Conservation (phyloP, 2,113 vertebrate species). For the Oxyruncus cristatus region DNA sequence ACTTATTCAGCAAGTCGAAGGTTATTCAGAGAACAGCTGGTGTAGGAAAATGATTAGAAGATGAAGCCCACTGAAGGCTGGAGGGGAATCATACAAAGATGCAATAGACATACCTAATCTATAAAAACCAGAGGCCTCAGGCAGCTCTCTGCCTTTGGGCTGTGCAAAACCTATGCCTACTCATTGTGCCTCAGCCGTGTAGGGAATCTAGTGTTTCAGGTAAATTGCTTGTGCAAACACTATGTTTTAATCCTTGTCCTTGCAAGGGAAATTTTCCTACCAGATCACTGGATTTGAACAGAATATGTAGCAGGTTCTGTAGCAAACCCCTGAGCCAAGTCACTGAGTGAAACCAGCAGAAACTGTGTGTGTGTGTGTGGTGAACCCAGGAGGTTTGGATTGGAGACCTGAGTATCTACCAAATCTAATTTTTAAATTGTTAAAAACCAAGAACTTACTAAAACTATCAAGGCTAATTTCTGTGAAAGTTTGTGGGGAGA, state of each 20-base stretch:
- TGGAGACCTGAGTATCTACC: not conserved
- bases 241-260: not conserved
- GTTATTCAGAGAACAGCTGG: constrained; percentile 60
- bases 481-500: not conserved
- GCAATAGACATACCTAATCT: not conserved
- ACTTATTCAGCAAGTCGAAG: constrained; percentile 35
- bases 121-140: not conserved
- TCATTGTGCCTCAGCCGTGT: not conserved
- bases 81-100: not conserved
- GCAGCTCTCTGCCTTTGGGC: not conserved
- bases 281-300: not conserved
- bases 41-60: constrained; percentile 57
- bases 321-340: not conserved
- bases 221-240: not conserved
- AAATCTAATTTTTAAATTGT: not conserved
- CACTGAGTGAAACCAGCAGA: not conserved
- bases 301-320: not conserved
- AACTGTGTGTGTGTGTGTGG: not conserved
- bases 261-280: not conserved
- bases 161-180: not conserved
- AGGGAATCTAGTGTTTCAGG: not conserved
- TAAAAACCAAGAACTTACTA: not conserved
- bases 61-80: constrained; percentile 22
- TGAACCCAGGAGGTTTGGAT: not conserved
- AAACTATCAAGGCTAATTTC: not conserved